Evolutionary conservation across 2,888 invertebrate species (phyloP).

Genomic region (Agriopis leucophaearia): DNA sequence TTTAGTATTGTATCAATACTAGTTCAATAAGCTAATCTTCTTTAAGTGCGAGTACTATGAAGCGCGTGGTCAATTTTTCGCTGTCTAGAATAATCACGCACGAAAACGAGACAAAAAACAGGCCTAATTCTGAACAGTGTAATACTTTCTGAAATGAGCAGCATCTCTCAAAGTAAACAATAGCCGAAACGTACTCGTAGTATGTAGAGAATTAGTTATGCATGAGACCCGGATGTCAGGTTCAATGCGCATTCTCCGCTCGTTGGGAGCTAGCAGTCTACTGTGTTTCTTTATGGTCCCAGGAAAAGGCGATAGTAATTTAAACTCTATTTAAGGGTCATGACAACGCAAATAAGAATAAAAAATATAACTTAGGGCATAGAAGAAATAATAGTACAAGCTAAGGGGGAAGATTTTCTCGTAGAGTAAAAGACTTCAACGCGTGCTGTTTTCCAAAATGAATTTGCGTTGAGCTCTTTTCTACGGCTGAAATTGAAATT

Average conservation of each 20-base stretch:
- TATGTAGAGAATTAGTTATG: slow-evolving; percentile 31
- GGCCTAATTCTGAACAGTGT: background rate
- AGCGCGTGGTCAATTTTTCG: background rate
- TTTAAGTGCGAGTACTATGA: too few species aligned
- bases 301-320: background rate
- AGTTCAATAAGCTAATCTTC: too few species aligned
- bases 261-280: slow-evolving; percentile 48
- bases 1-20: too few species aligned
- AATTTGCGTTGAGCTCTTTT: slow-evolving; percentile 32
- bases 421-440: slow-evolving; percentile 3
- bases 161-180: slow-evolving; percentile 23
- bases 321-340: too few species aligned
- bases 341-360: too few species aligned
- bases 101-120: background rate
- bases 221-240: slow-evolving; percentile 52
- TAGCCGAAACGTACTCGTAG: slow-evolving; percentile 27
- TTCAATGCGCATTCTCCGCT: slow-evolving; percentile 48
- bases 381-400: too few species aligned
- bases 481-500: background rate
- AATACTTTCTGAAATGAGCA: background rate
- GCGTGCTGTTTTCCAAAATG: background rate
- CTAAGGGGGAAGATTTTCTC: too few species aligned
- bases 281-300: slow-evolving; percentile 16
- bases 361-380: too few species aligned
- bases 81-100: background rate